Evolutionary conservation across 2,888 invertebrate species (phyloP), one percentile per base, ranked within the genome.

Genomic region (Andrena flavipes): DNA sequence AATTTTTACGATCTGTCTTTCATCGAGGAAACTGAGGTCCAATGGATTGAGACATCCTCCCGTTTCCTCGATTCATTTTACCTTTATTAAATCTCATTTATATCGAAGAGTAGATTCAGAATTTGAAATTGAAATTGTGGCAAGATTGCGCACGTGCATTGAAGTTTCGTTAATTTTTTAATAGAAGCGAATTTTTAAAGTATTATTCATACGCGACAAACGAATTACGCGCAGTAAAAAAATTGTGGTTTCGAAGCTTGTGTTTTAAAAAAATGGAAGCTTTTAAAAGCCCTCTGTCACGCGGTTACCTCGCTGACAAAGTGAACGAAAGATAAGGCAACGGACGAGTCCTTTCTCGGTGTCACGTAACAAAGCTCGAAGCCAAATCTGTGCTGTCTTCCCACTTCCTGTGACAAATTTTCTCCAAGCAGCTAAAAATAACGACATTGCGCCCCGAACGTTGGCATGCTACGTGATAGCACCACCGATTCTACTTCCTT

Each of bases 381-480:
- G 26, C 71, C 59, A 68, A 80, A 76, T 72, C 59, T 29, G 42
- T 23, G 26, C 29, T 48, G 29, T 69, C 51, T 54, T 23, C 8
- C 30, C 49, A 35, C 20, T 67, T 72, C 59, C 71, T 20, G 56
- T 65, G 33, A 76, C 68, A 80, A 80, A 72, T 72, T 69, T 72
- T 64, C 48, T 35, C 48, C 26, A 16, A 33, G 10, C 30, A 10
- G 67, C 63, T 71, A 69, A 81, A 69, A 80, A 82, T 82, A 80
- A 63, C 23, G 80, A 59, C 26, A 56, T 10, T 51, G 29, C 62
- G 35, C 23, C 10, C 16, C 16, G 33, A 69, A 69, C 49, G 62
- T 49, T 35, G 48, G 64, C 72, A 30, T 56, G 62, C 51, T 68
- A 65, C 54, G 29, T 16, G 60, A 70, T 30, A 64, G 56, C 30